Conservation (phyloP, 2,797 vertebrate genomes). For the Lacerta bilineata region DNA sequence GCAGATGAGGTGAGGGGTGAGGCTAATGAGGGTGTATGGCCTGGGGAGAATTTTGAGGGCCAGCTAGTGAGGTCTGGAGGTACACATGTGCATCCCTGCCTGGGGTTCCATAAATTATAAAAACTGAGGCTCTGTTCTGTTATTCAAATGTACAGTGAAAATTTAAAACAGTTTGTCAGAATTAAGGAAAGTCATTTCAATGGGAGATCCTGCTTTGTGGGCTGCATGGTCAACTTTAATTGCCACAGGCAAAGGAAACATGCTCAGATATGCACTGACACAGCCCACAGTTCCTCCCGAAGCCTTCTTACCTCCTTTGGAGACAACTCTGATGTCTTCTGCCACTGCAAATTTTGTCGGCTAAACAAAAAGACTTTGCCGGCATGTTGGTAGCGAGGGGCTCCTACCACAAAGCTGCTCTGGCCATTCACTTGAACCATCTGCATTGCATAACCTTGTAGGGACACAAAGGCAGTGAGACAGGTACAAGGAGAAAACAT, state of each 20-base stretch:
- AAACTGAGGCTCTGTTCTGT: background rate
- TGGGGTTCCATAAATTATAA: no score
- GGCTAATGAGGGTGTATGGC: no score
- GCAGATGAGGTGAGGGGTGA: no score
- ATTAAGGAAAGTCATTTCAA: background rate
- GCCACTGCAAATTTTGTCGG: conserved; percentile 47
- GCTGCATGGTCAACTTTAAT: background rate
- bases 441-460: conserved; percentile 64
- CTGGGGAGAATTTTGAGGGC: no score
- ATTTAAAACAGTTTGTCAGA: background rate
- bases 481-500: background rate
- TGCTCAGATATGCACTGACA: background rate
- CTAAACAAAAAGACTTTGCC: conserved; percentile 83
- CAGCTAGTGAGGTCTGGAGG: no score
- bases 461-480: background rate
- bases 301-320: conserved; percentile 64
- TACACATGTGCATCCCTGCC: no score
- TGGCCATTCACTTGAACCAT: conserved; percentile 33
- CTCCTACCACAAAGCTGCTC: conserved; percentile 74
- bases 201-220: background rate
- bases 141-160: background rate
- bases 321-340: background rate
- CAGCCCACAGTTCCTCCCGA: background rate
- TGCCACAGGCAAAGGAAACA: background rate
- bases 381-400: conserved; percentile 83